These are phyloP conservation scores for Limnodromus scolopaceus DNA, from an alignment of 2,797 vertebrate genomes.

Conservation along the genomic window DNA sequence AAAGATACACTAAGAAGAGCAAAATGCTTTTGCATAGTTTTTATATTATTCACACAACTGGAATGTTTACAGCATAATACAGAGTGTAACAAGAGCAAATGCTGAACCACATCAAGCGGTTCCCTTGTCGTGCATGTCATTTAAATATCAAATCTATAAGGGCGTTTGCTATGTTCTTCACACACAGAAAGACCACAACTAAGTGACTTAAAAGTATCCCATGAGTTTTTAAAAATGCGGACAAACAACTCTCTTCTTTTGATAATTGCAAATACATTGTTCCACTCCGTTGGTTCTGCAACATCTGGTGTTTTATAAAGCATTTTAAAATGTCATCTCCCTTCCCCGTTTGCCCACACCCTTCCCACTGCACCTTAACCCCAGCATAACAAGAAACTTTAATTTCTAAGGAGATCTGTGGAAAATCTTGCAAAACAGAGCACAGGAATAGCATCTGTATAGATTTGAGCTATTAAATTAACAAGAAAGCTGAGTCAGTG, in stretches of 20 bases:
- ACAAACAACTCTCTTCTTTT: slow-evolving; percentile 73
- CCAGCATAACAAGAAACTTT: slow-evolving; percentile 20
- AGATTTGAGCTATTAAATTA: not conserved
- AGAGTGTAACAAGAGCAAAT: slow-evolving; percentile 71
- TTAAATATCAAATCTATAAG: slow-evolving; percentile 75
- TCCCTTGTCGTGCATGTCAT: slow-evolving; percentile 69
- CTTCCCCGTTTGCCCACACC: slow-evolving; percentile 9
- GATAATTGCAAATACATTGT: slow-evolving; percentile 70
- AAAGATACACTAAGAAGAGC: slow-evolving; percentile 47
- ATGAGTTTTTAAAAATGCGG: slow-evolving; percentile 70
- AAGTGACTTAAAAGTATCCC: slow-evolving; percentile 72
- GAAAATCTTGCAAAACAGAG: slow-evolving; percentile 8
- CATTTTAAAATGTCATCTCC: slow-evolving; percentile 65
- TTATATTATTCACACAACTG: slow-evolving; percentile 73
- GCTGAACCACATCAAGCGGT: slow-evolving; percentile 74
- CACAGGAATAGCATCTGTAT: not conserved
- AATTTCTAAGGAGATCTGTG: slow-evolving; percentile 3
- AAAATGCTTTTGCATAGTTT: slow-evolving; percentile 68
- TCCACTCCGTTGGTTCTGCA: slow-evolving; percentile 59
- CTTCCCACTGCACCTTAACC: slow-evolving; percentile 48
- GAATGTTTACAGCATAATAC: slow-evolving; percentile 78
- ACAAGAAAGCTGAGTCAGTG: not conserved
- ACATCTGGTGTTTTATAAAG: slow-evolving; percentile 74
- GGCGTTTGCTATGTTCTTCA: slow-evolving; percentile 62
- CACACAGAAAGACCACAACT: slow-evolving; percentile 74